A percentile compares a stretch with the other conserved stretches of the same genome.
phyloP scores from a whole-genome alignment of 2,888 invertebrate genomes.

The Eristalis intricaria region DNA sequence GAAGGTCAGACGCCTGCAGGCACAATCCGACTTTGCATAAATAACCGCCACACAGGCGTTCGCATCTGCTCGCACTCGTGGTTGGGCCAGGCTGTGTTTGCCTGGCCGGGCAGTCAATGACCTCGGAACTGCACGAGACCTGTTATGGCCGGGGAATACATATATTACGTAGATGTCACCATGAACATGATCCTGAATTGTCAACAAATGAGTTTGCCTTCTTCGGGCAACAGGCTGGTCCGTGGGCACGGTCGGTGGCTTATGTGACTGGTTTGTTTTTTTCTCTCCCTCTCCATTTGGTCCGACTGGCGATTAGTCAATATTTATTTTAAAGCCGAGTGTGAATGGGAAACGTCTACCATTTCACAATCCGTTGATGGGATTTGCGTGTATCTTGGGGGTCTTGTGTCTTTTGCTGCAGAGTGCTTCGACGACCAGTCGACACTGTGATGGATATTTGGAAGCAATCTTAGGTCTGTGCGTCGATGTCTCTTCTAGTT shows the following conservation, averaged over 20 bases:
- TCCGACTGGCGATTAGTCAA: background rate
- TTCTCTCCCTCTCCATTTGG: no score
- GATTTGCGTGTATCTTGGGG: background rate
- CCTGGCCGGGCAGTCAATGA: background rate
- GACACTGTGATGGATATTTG: no score
- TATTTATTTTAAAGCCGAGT: background rate
- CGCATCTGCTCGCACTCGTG: background rate
- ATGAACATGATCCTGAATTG: background rate
- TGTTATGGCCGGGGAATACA: background rate
- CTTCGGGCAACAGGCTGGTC: background rate
- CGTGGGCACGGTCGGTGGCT: background rate
- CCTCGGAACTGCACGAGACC: background rate
- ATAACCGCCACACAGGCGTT: background rate
- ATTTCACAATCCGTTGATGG: background rate
- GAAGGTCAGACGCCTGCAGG: background rate
- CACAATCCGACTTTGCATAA: background rate
- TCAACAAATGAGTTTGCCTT: constrained; percentile 1
- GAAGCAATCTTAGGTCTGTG: no score
- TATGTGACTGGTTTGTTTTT: background rate
- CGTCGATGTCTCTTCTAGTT: no score
- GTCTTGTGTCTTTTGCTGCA: background rate
- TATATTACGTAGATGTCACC: background rate
- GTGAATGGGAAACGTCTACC: background rate
- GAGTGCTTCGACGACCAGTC: background rate
- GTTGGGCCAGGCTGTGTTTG: background rate